Evolutionary conservation across 2,797 vertebrate species (phyloP).

Genomic region (Monodelphis domestica): DNA sequence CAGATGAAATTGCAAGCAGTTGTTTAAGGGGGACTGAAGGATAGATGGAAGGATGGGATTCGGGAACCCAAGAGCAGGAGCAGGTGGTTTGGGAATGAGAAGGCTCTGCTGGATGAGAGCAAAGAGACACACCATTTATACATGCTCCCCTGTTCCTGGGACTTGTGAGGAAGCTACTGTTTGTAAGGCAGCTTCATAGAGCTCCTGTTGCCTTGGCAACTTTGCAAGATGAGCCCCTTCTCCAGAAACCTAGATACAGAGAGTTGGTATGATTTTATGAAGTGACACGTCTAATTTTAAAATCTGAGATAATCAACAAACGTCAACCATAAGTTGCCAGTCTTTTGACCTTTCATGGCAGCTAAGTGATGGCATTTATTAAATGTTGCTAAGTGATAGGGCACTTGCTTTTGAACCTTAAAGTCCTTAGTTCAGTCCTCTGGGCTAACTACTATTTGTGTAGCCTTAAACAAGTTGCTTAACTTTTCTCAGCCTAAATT

Average conservation of each 20-base stretch:
- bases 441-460: neutral
- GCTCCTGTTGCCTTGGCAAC: constrained; percentile 25
- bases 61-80: neutral
- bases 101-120: neutral
- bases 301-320: constrained; percentile 40
- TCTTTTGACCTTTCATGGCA: neutral
- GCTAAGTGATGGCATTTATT: neutral
- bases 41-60: neutral
- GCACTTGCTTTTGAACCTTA: neutral
- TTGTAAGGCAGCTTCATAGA: neutral
- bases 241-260: constrained; percentile 4
- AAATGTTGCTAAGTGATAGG: too few species aligned
- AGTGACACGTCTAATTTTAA: constrained; percentile 28
- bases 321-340: neutral
- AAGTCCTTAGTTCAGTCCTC: neutral
- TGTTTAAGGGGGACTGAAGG: neutral
- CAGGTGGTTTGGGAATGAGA: neutral
- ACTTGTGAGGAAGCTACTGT: neutral
- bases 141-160: neutral
- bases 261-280: constrained; percentile 14
- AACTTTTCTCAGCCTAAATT: neutral
- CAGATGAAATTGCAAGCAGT: neutral
- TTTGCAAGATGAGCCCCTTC: constrained; percentile 29
- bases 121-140: neutral
- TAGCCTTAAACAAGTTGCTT: neutral